These are phyloP conservation scores for Melanogrammus aeglefinus DNA, from an alignment of 2,797 vertebrate species.

Conservation along the genomic window DNA sequence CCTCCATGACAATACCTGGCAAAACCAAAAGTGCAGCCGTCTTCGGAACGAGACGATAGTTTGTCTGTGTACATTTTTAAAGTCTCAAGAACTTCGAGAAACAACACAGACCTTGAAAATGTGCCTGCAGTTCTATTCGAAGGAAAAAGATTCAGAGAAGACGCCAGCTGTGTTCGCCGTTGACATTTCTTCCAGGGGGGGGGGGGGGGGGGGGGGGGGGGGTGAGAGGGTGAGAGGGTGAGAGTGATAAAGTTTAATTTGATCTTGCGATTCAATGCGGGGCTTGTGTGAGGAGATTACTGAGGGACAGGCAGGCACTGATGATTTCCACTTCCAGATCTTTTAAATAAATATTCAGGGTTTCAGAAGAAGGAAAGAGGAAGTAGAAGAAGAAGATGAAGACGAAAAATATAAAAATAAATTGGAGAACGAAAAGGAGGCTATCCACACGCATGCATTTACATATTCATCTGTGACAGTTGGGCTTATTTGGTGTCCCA, in stretches of 20 bases:
- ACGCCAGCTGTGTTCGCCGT: not conserved
- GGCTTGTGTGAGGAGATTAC: constrained; percentile 19
- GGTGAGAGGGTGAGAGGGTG: not conserved
- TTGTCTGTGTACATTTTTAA: no score
- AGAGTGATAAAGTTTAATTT: not conserved
- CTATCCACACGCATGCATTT: constrained; percentile 73
- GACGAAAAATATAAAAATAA: not conserved
- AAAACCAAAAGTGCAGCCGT: no score
- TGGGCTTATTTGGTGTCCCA: constrained; percentile 66
- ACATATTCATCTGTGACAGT: constrained; percentile 79
- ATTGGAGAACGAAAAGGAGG: constrained; percentile 52
- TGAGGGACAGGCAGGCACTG: constrained; percentile 39
- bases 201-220: no score
- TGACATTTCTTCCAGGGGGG: not conserved
- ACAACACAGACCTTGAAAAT: not conserved
- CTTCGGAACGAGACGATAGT: no score
- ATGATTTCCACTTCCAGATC: constrained; percentile 63
- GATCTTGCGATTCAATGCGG: not conserved
- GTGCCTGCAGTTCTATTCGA: not conserved
- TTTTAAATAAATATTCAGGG: constrained; percentile 68
- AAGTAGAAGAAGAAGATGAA: not conserved
- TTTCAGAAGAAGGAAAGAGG: constrained; percentile 24
- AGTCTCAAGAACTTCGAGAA: not conserved
- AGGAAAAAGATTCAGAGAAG: not conserved
- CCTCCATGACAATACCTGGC: no score